Evolutionary conservation across 2,888 invertebrate genomes (phyloP).

Genomic region (Orgyia antiqua): DNA sequence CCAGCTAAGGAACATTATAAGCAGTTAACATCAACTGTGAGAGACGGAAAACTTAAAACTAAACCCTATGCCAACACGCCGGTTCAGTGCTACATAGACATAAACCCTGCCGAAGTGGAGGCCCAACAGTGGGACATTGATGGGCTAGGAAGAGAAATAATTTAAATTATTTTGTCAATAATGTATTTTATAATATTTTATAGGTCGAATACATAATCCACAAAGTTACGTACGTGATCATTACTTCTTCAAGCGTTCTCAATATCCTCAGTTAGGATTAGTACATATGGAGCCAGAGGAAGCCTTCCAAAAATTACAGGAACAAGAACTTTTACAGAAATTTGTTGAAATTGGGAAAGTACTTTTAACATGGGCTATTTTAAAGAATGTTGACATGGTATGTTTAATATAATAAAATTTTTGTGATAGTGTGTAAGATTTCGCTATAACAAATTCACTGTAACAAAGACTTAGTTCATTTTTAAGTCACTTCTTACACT

Average conservation of each 20-base stretch:
- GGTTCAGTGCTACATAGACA: no score
- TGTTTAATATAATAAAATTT: no score
- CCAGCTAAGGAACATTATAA: no score
- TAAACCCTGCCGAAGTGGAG: no score
- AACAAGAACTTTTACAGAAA: constrained; percentile 93
- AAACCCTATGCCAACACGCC: no score
- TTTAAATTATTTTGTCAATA: no score
- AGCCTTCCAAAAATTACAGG: constrained; percentile 92
- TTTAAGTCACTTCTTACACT: no score
- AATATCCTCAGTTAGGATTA: constrained; percentile 97
- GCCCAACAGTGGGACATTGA: no score
- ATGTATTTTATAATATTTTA: neutral
- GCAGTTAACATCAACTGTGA: no score
- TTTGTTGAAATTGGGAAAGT: constrained; percentile 99
- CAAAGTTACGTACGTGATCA: constrained; percentile 96
- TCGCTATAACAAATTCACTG: neutral
- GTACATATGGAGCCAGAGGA: constrained; percentile 95
- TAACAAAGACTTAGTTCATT: neutral
- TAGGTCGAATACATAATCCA: constrained; percentile 97
- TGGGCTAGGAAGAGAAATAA: no score
- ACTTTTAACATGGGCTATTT: constrained; percentile 92
- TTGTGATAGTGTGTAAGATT: neutral
- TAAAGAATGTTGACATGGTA: constrained; percentile 95
- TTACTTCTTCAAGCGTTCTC: constrained; percentile 96
- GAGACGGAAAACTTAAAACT: no score